A percentile compares a stretch with the other conserved stretches of the same genome.
Conservation (phyloP, 2,113 vertebrate genomes). For the Chinchilla lanigera region DNA sequence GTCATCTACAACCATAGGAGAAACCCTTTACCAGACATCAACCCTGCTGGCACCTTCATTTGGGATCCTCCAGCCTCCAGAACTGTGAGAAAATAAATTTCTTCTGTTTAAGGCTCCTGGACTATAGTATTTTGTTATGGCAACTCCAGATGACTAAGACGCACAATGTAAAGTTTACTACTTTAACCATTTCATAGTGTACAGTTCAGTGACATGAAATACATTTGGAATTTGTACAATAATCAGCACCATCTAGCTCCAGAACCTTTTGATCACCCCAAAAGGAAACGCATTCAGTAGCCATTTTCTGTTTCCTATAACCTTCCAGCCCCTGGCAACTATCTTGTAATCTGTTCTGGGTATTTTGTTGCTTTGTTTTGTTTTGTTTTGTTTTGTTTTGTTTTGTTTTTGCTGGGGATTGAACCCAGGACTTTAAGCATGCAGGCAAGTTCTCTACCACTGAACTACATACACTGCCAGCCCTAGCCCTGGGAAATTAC, state of each 20-base stretch:
- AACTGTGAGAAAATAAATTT: not conserved
- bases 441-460: not conserved
- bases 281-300: not conserved
- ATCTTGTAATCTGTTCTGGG: not conserved
- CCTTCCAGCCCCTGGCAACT: not conserved
- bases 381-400: not conserved
- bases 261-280: not conserved
- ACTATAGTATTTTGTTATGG: not conserved
- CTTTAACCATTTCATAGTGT: not conserved
- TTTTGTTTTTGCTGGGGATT: not conserved
- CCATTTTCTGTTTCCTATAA: not conserved
- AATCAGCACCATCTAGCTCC: not conserved
- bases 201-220: not conserved
- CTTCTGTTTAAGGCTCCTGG: not conserved
- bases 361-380: not conserved
- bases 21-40: not conserved
- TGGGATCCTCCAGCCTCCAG: not conserved
- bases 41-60: not conserved
- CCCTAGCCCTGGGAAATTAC: not conserved
- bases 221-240: not conserved
- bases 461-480: not conserved
- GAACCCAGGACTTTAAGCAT: not conserved
- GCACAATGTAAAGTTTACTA: not conserved
- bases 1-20: not conserved
- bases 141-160: not conserved